phyloP scores from a whole-genome alignment of 2,888 invertebrate genomes.

The Altica lythri region DNA sequence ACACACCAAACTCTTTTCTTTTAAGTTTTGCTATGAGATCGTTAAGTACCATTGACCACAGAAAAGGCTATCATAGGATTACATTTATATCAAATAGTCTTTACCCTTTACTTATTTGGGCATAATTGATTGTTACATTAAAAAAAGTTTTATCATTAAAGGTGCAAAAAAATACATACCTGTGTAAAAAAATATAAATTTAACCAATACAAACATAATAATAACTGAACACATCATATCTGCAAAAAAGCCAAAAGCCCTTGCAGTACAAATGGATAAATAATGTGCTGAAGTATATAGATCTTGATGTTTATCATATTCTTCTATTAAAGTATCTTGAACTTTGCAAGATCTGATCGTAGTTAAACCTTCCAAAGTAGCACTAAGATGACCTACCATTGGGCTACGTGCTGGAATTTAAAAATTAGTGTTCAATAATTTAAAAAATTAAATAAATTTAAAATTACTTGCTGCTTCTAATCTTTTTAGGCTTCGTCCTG shows the following conservation, averaged over 20 bases:
- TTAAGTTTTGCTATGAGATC: too few relatives aligned
- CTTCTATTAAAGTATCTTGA: constrained; percentile 47
- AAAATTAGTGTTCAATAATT: not conserved
- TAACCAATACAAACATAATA: constrained; percentile 39
- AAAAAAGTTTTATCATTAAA: too few relatives aligned
- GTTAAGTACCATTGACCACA: too few relatives aligned
- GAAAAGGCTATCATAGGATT: too few relatives aligned
- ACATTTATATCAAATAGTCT: too few relatives aligned
- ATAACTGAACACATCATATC: constrained; percentile 46
- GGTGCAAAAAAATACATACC: constrained; percentile 43
- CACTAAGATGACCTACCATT: constrained; percentile 52
- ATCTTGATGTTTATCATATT: constrained; percentile 53
- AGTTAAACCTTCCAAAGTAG: constrained; percentile 53
- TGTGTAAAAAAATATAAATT: constrained; percentile 38
- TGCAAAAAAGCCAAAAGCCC: constrained; percentile 50
- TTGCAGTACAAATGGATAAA: constrained; percentile 44
- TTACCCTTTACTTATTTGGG: too few relatives aligned
- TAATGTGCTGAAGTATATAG: constrained; percentile 51
- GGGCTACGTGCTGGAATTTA: constrained; percentile 52
- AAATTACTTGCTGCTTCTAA: constrained; percentile 71
- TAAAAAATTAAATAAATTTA: constrained; percentile 26
- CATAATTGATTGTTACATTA: too few relatives aligned
- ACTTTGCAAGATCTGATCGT: constrained; percentile 52
- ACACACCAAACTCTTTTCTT: too few relatives aligned
- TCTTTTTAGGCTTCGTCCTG: constrained; percentile 75